Evolutionary conservation across 2,797 vertebrate genomes (phyloP).

Genomic region (Coranthus polyacanthus): DNA sequence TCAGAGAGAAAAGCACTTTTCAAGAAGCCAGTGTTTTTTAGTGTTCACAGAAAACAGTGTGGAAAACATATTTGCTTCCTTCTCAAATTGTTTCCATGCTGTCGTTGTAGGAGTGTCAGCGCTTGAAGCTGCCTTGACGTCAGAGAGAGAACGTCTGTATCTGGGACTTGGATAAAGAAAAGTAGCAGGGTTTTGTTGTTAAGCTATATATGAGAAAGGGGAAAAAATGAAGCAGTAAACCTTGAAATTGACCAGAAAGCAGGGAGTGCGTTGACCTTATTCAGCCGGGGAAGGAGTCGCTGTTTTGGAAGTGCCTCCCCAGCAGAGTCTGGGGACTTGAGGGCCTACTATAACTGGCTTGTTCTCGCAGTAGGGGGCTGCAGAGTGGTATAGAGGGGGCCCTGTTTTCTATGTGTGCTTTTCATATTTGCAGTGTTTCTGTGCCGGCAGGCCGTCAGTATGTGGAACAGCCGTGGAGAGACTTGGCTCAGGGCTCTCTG

Average conservation of each 20-base stretch:
- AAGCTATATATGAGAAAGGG: conserved; percentile 18
- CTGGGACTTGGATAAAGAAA: conserved; percentile 38
- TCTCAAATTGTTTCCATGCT: conserved; percentile 45
- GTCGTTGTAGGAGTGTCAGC: conserved; percentile 32
- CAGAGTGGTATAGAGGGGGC: conserved; percentile 34
- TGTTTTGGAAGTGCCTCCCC: conserved; percentile 32
- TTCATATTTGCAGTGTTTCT: conserved; percentile 47
- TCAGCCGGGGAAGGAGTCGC: conserved; percentile 11
- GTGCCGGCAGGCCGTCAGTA: conserved; percentile 63
- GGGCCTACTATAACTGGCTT: conserved; percentile 46
- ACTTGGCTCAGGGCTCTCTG: conserved; percentile 42
- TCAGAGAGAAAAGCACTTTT: conserved; percentile 62
- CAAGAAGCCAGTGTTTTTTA: conserved; percentile 57
- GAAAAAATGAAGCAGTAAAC: conserved; percentile 14
- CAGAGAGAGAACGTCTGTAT: conserved; percentile 37
- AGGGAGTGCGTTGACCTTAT: conserved; percentile 11
- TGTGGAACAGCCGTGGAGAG: conserved; percentile 67
- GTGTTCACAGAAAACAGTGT: conserved; percentile 47
- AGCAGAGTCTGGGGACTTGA: conserved; percentile 36
- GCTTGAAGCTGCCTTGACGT: conserved; percentile 30
- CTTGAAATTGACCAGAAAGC: conserved; percentile 28
- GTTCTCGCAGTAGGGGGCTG: conserved; percentile 37
- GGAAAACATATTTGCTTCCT: conserved; percentile 58
- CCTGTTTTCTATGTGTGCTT: conserved; percentile 63
- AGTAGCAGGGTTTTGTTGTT: conserved; percentile 25